These are phyloP conservation scores for Pseudanteris insignis DNA, from an alignment of 2,888 invertebrate genomes.

Conservation along the genomic window DNA sequence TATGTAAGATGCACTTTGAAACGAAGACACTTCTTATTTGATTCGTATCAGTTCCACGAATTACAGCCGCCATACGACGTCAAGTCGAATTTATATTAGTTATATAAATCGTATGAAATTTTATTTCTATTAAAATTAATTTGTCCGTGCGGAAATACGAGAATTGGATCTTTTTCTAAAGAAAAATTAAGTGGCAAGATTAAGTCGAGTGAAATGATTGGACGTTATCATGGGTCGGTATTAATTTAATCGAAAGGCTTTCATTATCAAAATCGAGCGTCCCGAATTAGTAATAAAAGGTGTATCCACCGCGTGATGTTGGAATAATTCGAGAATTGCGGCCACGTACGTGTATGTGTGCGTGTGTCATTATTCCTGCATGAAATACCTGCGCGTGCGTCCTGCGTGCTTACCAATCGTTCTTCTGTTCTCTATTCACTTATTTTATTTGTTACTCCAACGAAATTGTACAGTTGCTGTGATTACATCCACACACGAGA, in stretches of 20 bases:
- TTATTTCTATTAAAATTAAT: neutral
- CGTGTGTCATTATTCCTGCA: slow-evolving; percentile 45
- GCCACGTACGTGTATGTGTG: slow-evolving; percentile 34
- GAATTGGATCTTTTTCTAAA: no score
- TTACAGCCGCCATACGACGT: no score
- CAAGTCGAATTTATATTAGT: no score
- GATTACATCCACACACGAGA: slow-evolving; percentile 37
- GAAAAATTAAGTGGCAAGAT: no score
- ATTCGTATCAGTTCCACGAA: neutral
- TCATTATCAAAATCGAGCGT: slow-evolving; percentile 1
- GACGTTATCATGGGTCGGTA: no score
- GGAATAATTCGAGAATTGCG: slow-evolving; percentile 16
- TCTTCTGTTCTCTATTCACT: slow-evolving; percentile 32
- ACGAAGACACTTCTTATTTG: slow-evolving; percentile 12
- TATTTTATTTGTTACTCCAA: slow-evolving; percentile 33
- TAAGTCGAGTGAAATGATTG: no score
- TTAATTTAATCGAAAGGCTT: no score
- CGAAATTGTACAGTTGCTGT: slow-evolving; percentile 28
- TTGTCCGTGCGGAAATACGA: no score
- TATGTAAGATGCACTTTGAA: slow-evolving; percentile 13
- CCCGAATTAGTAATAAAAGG: slow-evolving; percentile 12
- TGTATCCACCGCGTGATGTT: slow-evolving; percentile 8
- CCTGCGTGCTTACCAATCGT: slow-evolving; percentile 39
- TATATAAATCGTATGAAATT: no score
- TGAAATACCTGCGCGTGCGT: slow-evolving; percentile 42